Conservation (phyloP, 2,113 vertebrate genomes). For the Equus przewalskii region DNA sequence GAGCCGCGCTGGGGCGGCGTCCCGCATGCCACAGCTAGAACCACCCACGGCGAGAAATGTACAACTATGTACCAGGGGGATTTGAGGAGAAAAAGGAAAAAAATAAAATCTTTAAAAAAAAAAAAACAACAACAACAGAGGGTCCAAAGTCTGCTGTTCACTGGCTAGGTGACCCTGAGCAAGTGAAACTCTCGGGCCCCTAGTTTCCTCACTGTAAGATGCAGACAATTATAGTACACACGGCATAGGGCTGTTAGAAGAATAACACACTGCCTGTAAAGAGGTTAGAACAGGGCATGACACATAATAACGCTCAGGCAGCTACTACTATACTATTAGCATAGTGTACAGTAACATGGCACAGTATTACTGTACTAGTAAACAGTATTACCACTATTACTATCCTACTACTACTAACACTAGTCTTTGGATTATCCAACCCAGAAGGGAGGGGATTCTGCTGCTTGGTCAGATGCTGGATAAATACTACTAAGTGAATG, state of each 20-base stretch:
- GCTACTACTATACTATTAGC: neutral
- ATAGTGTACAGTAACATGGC: too few relatives aligned
- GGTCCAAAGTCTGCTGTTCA: neutral
- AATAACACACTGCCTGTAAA: neutral
- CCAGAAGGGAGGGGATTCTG: neutral
- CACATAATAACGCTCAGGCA: neutral
- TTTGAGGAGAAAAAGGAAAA: too few relatives aligned
- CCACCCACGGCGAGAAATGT: too few relatives aligned
- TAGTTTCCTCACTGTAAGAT: neutral
- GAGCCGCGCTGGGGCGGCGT: too few relatives aligned
- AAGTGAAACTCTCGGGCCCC: neutral
- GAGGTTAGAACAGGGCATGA: neutral
- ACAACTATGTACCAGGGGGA: too few relatives aligned
- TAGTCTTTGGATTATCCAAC: neutral
- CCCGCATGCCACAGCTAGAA: too few relatives aligned
- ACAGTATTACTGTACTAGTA: too few relatives aligned
- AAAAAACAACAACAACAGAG: neutral
- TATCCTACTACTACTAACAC: too few relatives aligned
- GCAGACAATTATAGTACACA: neutral
- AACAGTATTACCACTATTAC: too few relatives aligned
- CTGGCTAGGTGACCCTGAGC: neutral
- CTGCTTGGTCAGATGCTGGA: neutral
- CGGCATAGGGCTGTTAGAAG: neutral
- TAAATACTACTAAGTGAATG: slow-evolving; percentile 1
- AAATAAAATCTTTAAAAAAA: too few relatives aligned